Base-by-base conservation (phyloP, 2,113 vertebrate genomes). In the Macroglossus sobrinus region DNA sequence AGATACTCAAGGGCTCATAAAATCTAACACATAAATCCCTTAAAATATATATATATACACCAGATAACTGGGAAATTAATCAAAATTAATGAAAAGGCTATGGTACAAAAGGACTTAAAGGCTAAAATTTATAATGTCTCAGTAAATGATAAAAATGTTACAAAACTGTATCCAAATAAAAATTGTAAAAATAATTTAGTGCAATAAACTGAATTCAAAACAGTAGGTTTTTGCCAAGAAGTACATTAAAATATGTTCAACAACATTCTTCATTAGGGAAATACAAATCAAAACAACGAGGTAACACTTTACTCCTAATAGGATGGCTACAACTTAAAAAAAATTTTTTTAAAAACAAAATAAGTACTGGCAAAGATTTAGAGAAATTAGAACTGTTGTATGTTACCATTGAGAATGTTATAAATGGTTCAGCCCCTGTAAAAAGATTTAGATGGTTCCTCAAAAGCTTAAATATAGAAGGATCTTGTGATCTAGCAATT, bases 1-100 rank as follows among this genome's bases (percentile, higher is more conserved):
- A 89, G 88, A 85, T 93, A 96, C 89, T 79, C 43, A 75, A 96
- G 81, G 69, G 22, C 50, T 96, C 75, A 76, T 79, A 95, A 95
- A 97, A 76, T 72, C n/a, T 95, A 78, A 69, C 69, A 78, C 50
- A 82, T 79, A 94, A 93, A 94, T 80, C 53, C 71, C 88, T 93
- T 87, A 28, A 59, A 87, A 95, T n/a, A n/a, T n/a, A 88, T 78
- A 91, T 16, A 72, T 91, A 55, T 91, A 82, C 38, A 96, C 11
- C n/a, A 89, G 68, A 91, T 92, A 86, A 93, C 63, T 82, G 38
- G 64, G 57, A 92, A 91, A 93, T 87, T 50, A 95, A 79, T 95
- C 79, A 96, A 92, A 92, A 80, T 87, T 86, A 92, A 82, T 75
- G 75, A 26, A 79, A n/a, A 84, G 30, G 6, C 33, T 66, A 9